Evolutionary conservation across 2,888 invertebrate genomes (phyloP).

Genomic region (Synergus gifuensis): DNA sequence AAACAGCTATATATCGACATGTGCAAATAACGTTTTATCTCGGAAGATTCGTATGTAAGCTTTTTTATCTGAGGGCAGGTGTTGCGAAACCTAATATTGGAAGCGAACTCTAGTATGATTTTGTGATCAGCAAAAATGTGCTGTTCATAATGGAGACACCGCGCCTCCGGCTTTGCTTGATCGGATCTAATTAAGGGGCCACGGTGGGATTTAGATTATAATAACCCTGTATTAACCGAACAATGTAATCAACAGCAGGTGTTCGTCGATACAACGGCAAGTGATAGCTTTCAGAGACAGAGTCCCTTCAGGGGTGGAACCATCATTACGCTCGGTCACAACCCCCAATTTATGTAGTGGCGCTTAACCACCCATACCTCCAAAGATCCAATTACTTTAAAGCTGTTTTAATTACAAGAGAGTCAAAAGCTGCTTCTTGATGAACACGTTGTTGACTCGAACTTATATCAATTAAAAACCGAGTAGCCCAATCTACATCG

Average conservation of each 20-base stretch:
- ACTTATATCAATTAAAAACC: background rate
- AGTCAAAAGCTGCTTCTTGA: background rate
- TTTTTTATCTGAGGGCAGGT: background rate
- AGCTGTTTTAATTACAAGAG: conserved; percentile 24
- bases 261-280: conserved; percentile 32
- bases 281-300: conserved; percentile 38
- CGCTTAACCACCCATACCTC: conserved; percentile 6
- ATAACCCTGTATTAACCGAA: conserved; percentile 21
- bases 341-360: conserved; percentile 18
- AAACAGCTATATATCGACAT: background rate
- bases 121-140: background rate
- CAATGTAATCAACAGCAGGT: conserved; percentile 39
- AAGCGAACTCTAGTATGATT: background rate
- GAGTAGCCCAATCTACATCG: no score
- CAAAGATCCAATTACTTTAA: conserved; percentile 30
- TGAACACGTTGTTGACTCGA: background rate
- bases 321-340: conserved; percentile 21
- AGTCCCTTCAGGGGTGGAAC: conserved; percentile 29
- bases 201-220: conserved; percentile 33
- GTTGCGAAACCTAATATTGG: background rate
- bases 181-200: conserved; percentile 33
- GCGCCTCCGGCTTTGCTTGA: conserved; percentile 12
- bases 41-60: background rate
- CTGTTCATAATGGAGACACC: conserved; percentile 14
- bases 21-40: no score